Base-by-base conservation (phyloP, 2,888 invertebrate genomes). In the Euproctis similis region DNA sequence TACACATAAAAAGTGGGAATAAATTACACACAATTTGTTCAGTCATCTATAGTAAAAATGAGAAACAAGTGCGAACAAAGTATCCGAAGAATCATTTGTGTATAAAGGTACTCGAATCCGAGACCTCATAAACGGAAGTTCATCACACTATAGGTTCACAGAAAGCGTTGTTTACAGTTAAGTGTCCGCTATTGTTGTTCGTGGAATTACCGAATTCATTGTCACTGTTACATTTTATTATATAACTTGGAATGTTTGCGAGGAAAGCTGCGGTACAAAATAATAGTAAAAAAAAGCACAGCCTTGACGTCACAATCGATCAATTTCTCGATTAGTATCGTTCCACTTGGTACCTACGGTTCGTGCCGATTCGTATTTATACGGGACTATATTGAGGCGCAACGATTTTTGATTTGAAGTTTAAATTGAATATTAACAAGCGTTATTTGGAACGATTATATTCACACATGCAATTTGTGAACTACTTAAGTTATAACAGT, bases 211-310 rank as follows among this genome's bases (percentile, higher is more conserved):
- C 36, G 36, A 52, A 52, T 51, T 43, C 45, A 42, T 42, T 43
- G 44, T 46, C 49, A 55, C 42, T 40, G 53, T 64, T 60, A 63
- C 54, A 42, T 4, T 39, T 43, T 54, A 53, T 67, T 66, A 62
- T 54, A 59, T 52, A 63, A 68, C 53, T 27, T 18, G 36, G 34
- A 53, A 52, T 47, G 36, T 51, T 51, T 51, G 48, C 34, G 42
- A 56, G 54, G 65, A 68, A 68, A 68, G 69, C 52, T 58, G 52
- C 61, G 46, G 39, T 36, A 33, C 42, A 42, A 46, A n/a, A n/a
- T n/a, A n/a, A n/a, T n/a, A n/a, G n/a, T n/a, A n/a, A n/a, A 14
- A 61, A 51, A 53, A 48, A 26, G 33, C 36, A 44, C 32, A 27
- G 31, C 38, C 29, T 46, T 52, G 48, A 58, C 59, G 55, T 52